Percentiles rank a stretch among this genome's conserved stretches.
phyloP scores from a whole-genome alignment of 1,140 invertebrate genomes.

The Sycobia sp. region DNA sequence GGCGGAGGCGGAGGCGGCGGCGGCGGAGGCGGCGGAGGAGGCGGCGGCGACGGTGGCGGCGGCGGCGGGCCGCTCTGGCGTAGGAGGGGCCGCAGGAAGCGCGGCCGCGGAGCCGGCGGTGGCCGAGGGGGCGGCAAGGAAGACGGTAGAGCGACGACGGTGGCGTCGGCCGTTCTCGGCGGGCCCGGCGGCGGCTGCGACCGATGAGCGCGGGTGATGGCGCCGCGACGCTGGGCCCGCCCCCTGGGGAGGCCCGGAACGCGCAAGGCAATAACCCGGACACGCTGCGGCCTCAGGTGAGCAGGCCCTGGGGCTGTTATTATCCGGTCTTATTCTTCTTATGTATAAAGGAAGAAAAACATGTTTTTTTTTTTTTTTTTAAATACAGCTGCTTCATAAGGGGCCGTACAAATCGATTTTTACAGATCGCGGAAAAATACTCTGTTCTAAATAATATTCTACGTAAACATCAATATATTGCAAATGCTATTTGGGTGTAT shows the following conservation, averaged over 20 bases:
- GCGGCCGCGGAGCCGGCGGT: conserved; percentile 17
- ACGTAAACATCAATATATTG: too few species aligned
- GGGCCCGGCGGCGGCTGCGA: conserved; percentile 41
- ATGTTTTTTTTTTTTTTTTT: too few species aligned
- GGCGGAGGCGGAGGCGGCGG: not conserved
- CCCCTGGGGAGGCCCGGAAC: conserved; percentile 26
- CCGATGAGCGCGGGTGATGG: conserved; percentile 62
- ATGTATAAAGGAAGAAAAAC: too few species aligned
- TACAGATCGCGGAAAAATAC: too few species aligned
- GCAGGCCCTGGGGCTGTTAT: too few species aligned
- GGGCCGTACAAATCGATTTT: too few species aligned
- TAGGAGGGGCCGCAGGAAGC: conserved; percentile 23
- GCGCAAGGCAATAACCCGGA: conserved; percentile 4
- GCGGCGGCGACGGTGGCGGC: not conserved
- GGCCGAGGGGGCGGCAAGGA: not conserved
- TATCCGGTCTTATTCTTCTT: too few species aligned
- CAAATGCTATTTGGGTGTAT: too few species aligned
- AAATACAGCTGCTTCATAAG: too few species aligned
- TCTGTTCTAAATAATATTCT: too few species aligned
- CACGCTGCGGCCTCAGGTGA: conserved; percentile 20
- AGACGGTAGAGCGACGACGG: conserved; percentile 10
- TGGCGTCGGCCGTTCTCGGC: conserved; percentile 5
- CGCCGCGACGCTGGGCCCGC: conserved; percentile 55
- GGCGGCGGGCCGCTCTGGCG: not conserved
- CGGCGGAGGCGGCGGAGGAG: not conserved